Evolutionary conservation across 1,140 invertebrate genomes (phyloP).

Genomic region (Sinella curviseta): DNA sequence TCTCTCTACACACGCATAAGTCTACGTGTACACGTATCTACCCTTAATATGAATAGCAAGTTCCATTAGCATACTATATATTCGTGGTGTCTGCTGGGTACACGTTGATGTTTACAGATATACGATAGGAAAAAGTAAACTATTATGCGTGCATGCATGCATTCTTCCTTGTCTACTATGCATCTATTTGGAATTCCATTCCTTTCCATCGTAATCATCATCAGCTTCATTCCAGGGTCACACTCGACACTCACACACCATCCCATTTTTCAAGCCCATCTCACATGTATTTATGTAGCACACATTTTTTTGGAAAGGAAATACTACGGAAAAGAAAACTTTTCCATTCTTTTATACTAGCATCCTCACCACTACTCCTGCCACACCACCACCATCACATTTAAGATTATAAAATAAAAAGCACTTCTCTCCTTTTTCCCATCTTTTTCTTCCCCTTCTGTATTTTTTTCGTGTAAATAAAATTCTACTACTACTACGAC

Average conservation of each 20-base stretch:
- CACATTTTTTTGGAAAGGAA: background rate
- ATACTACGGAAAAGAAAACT: background rate
- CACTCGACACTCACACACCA: conserved; percentile 7
- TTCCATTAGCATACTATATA: background rate
- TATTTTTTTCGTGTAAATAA: conserved; percentile 19
- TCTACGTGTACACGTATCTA: background rate
- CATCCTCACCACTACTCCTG: background rate
- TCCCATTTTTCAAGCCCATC: conserved; percentile 10
- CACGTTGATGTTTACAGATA: background rate
- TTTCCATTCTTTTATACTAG: background rate
- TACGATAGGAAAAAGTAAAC: background rate
- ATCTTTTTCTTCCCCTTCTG: background rate
- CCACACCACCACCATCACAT: background rate
- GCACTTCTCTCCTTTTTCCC: too few relatives aligned
- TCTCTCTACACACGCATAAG: background rate
- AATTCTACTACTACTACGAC: background rate
- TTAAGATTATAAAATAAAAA: too few relatives aligned
- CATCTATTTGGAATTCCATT: conserved; percentile 21
- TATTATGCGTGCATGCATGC: conserved; percentile 3
- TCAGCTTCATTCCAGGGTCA: background rate
- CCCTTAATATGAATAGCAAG: background rate
- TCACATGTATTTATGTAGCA: background rate
- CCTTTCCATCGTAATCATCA: background rate
- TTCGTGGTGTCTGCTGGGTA: background rate
- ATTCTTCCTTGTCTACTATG: background rate